Percentiles rank a stretch among this genome's conserved stretches.
phyloP scores from a whole-genome alignment of 2,113 vertebrate genomes.

The Reinhardtius hippoglossoides region DNA sequence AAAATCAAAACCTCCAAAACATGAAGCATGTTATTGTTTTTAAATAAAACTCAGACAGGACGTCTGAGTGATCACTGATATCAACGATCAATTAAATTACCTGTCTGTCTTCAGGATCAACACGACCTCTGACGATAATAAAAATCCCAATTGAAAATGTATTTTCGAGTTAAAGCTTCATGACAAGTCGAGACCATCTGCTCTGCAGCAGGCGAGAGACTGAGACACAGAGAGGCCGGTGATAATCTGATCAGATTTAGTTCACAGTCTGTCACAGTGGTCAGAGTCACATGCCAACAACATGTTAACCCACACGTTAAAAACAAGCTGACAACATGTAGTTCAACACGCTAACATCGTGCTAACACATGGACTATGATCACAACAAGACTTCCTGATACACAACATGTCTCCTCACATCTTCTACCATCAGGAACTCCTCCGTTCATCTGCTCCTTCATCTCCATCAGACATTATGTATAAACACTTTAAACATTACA shows the following conservation, averaged over 20 bases:
- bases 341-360: no score
- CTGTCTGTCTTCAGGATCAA: constrained; percentile 4
- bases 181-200: neutral
- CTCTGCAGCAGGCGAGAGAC: neutral
- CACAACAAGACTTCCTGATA: no score
- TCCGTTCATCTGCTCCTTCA: no score
- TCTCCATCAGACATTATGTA: no score
- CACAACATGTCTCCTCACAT: no score
- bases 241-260: constrained; percentile 28
- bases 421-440: no score
- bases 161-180: neutral
- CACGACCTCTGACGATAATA: neutral
- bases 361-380: no score
- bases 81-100: neutral
- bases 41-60: no score
- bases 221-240: neutral
- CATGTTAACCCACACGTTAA: neutral
- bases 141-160: neutral
- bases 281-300: neutral
- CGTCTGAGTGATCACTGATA: neutral
- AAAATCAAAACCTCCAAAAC: no score
- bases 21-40: no score
- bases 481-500: no score
- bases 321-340: no score
- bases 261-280: constrained; percentile 19